Conservation (phyloP, 2,797 vertebrate species). For the Okamejei kenojei region DNA sequence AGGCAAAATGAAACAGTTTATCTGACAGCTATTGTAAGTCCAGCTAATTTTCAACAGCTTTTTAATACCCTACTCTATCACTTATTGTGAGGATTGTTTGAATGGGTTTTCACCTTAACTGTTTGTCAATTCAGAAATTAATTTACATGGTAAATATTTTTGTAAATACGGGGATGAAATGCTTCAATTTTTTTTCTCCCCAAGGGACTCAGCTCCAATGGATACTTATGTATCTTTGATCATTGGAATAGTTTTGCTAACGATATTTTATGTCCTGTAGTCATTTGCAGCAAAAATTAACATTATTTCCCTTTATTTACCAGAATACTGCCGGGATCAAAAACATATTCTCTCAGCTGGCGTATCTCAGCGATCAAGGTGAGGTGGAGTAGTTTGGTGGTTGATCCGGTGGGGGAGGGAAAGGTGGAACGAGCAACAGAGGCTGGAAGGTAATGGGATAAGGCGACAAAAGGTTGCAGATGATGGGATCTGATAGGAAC, state of each 20-base stretch:
- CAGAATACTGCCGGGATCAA: neutral
- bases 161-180: neutral
- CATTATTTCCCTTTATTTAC: neutral
- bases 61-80: constrained; percentile 71
- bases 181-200: neutral
- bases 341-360: no score
- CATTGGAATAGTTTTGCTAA: neutral
- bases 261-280: neutral
- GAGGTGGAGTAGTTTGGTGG: no score
- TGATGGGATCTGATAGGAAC: no score
- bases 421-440: no score
- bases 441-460: no score
- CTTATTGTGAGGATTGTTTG: constrained; percentile 58
- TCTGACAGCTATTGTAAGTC: constrained; percentile 70
- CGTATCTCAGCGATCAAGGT: neutral
- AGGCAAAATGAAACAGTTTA: constrained; percentile 73
- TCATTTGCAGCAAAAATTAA: neutral
- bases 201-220: neutral
- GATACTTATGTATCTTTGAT: neutral
- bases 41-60: constrained; percentile 72
- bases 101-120: constrained; percentile 69
- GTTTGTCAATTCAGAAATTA: constrained; percentile 63
- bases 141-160: constrained; percentile 72
- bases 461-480: no score
- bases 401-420: no score